A percentile compares a stretch with the other conserved stretches of the same genome.
Evolutionary conservation across 30 jellyfish, hydroid and myxozoan genomes (phyloP).

Genomic region (Aurelia aurita): DNA sequence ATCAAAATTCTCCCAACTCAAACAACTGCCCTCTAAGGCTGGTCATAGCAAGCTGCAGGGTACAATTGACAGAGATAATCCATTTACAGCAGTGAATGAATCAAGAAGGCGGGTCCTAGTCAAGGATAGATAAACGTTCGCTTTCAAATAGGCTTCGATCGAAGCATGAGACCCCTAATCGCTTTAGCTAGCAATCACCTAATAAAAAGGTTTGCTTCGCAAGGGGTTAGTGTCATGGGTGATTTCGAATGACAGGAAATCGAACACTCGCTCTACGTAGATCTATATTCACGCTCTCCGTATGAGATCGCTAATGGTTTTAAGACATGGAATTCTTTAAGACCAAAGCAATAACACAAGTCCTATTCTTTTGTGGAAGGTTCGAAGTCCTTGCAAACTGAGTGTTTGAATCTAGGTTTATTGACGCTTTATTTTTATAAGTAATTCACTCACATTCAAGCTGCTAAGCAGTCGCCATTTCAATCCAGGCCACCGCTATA

Average conservation of each 20-base stretch:
- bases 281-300: constrained; percentile 26
- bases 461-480: too few relatives aligned
- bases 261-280: constrained; percentile 53
- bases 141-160: constrained; percentile 61
- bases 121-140: constrained; percentile 76
- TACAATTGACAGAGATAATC: constrained; percentile 60
- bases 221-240: constrained; percentile 41
- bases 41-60: constrained; percentile 59
- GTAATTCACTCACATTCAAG: too few relatives aligned
- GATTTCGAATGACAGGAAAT: constrained; percentile 57
- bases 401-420: neutral
- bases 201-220: constrained; percentile 53
- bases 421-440: too few relatives aligned
- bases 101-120: constrained; percentile 72
- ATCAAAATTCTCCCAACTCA: constrained; percentile 18
- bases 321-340: constrained; percentile 28
- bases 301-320: constrained; percentile 47
- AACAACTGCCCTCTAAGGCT: constrained; percentile 54
- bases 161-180: constrained; percentile 58
- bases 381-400: constrained; percentile 1
- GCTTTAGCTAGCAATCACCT: constrained; percentile 56
- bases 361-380: constrained; percentile 1
- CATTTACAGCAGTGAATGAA: constrained; percentile 64
- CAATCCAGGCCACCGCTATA: too few relatives aligned
- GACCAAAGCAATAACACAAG: neutral